Percentiles rank a stretch among this genome's conserved stretches.
Conservation (phyloP, 2,113 vertebrate genomes). For the Myodes glareolus region DNA sequence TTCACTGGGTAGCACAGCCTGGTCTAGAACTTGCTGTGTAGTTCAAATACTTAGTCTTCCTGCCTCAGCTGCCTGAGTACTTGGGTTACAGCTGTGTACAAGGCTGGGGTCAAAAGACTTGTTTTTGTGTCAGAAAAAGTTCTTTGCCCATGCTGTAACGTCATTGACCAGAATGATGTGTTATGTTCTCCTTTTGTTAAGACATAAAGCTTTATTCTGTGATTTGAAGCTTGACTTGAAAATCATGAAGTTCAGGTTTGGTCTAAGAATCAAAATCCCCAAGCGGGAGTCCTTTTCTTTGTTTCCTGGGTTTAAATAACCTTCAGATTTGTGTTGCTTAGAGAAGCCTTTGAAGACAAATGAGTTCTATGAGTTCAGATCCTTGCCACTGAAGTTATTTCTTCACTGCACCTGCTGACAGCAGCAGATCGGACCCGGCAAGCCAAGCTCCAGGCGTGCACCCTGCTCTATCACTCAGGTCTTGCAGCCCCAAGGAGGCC, state of each 20-base stretch:
- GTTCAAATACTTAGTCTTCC: background rate
- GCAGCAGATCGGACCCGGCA: background rate
- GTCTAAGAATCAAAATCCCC: background rate
- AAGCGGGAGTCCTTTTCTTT: background rate
- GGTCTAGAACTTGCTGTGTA: background rate
- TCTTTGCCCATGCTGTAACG: background rate
- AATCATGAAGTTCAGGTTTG: constrained; percentile 44
- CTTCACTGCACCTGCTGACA: background rate
- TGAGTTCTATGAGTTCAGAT: background rate
- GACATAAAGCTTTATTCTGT: background rate
- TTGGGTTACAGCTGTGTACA: background rate
- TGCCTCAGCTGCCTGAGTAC: background rate
- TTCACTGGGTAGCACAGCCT: background rate
- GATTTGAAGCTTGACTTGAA: constrained; percentile 29
- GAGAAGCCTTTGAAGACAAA: background rate
- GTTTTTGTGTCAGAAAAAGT: constrained; percentile 14
- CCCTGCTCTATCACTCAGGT: background rate
- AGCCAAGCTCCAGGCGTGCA: background rate
- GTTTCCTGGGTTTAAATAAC: background rate
- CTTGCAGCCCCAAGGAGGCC: background rate
- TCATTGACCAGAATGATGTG: background rate
- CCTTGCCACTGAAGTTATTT: background rate
- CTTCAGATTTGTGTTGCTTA: constrained; percentile 1
- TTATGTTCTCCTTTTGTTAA: background rate
- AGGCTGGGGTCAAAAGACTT: background rate